These are phyloP conservation scores for Lepus townsendii DNA, from an alignment of 2,797 vertebrate species.

Conservation along the genomic window DNA sequence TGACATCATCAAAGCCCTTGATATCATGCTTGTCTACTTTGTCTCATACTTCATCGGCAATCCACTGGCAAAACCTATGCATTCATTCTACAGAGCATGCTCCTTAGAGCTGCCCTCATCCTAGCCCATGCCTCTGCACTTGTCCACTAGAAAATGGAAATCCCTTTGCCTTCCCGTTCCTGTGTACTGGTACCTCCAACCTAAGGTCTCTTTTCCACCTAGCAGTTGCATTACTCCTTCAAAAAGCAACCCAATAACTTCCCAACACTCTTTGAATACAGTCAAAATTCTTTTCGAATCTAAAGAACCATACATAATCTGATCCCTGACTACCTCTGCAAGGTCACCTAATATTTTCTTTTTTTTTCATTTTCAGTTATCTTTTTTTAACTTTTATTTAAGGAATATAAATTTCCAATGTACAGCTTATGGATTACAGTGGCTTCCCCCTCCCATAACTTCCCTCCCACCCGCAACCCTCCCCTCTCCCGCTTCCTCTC, in stretches of 20 bases:
- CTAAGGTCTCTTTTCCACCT: neutral
- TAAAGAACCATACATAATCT: neutral
- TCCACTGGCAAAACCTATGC: neutral
- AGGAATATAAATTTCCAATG: too few species aligned
- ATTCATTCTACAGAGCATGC: neutral
- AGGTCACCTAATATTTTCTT: neutral
- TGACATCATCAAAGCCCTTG: neutral
- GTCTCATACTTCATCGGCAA: neutral
- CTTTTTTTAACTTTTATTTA: too few species aligned
- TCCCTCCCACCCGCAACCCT: too few species aligned
- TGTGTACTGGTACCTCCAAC: neutral
- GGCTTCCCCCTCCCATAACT: too few species aligned
- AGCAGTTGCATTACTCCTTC: neutral
- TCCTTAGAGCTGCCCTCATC: neutral
- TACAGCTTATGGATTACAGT: too few species aligned
- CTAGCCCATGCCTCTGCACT: neutral
- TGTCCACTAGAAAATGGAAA: neutral
- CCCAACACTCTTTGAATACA: neutral
- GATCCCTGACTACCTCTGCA: neutral
- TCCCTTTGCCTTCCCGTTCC: neutral
- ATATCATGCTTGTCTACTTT: neutral
- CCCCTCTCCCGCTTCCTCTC: too few species aligned
- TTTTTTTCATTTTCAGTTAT: too few species aligned
- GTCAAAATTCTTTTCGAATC: neutral
- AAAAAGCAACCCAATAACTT: neutral